Percentiles rank a stretch among this genome's conserved stretches.
Evolutionary conservation across 2,888 invertebrate species (phyloP).

Genomic region (Furcula furcula): DNA sequence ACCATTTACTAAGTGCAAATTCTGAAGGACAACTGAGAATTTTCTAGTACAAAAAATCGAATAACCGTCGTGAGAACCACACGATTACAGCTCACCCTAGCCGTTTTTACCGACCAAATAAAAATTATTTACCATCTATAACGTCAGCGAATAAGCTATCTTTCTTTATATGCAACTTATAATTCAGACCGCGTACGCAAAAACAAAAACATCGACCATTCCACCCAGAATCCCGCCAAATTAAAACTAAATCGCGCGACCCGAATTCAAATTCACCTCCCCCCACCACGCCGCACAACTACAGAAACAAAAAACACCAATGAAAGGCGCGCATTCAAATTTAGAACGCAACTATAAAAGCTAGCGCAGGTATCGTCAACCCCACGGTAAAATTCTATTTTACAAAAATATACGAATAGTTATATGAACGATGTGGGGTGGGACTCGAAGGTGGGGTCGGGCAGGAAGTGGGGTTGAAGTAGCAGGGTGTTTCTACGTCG

Average conservation of each 20-base stretch:
- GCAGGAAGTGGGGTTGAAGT: conserved; percentile 75
- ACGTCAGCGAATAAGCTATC: background rate
- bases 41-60: too few relatives aligned
- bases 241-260: conserved; percentile 78
- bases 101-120: too few relatives aligned
- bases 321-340: conserved; percentile 59
- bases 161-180: conserved; percentile 3
- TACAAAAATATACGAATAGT: conserved; percentile 79
- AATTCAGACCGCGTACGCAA: conserved; percentile 46
- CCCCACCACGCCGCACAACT: conserved; percentile 46
- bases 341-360: conserved; percentile 61
- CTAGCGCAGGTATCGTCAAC: conserved; percentile 72
- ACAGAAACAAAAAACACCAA: conserved; percentile 68
- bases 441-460: conserved; percentile 45
- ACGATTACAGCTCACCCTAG: too few relatives aligned
- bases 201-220: conserved; percentile 58
- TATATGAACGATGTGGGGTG: conserved; percentile 52
- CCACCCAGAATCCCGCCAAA: conserved; percentile 60
- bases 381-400: conserved; percentile 72
- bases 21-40: too few relatives aligned
- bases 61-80: too few relatives aligned
- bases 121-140: too few relatives aligned
- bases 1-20: too few relatives aligned
- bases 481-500: conserved; percentile 68
- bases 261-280: conserved; percentile 65